A percentile compares a stretch with the other conserved stretches of the same genome.
Conservation (phyloP, 2,888 invertebrate species). For the Leptinotarsa rubiginosa region DNA sequence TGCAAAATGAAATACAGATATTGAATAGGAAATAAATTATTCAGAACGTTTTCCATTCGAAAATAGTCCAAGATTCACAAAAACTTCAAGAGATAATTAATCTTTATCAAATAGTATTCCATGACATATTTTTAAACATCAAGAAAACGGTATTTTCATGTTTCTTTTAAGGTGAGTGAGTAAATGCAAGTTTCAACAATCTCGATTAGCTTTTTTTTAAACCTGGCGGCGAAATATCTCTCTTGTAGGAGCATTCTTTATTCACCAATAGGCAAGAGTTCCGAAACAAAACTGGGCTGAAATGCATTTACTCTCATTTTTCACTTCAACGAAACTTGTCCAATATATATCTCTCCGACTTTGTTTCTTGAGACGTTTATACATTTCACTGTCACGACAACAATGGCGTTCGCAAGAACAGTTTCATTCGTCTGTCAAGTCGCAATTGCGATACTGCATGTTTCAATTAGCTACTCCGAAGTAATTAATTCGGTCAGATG, state of each 20-base stretch:
- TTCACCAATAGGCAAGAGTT: slow-evolving; percentile 4
- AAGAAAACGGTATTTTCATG: too few relatives aligned
- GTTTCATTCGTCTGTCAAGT: slow-evolving; percentile 43
- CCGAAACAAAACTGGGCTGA: background rate
- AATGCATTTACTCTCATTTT: background rate
- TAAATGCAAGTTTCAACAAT: too few relatives aligned
- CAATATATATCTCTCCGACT: slow-evolving; percentile 17
- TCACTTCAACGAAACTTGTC: slow-evolving; percentile 6
- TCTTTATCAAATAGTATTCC: too few relatives aligned
- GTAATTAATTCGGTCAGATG: slow-evolving; percentile 32
- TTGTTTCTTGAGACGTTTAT: slow-evolving; percentile 42
- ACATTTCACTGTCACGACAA: slow-evolving; percentile 44
- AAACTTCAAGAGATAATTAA: too few relatives aligned
- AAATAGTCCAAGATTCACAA: too few relatives aligned
- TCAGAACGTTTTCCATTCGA: too few relatives aligned
- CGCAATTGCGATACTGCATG: slow-evolving; percentile 39
- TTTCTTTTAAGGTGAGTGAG: too few relatives aligned
- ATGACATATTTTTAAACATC: too few relatives aligned
- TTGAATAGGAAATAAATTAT: too few relatives aligned
- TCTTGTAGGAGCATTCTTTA: background rate
- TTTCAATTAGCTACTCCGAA: slow-evolving; percentile 42
- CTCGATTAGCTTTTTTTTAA: too few relatives aligned
- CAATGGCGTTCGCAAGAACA: slow-evolving; percentile 43
- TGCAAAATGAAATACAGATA: too few relatives aligned
- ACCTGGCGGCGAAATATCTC: too few relatives aligned